A percentile compares a stretch with the other conserved stretches of the same genome.
Evolutionary conservation across 2,888 invertebrate genomes (phyloP).

Genomic region (Apantesis nais): DNA sequence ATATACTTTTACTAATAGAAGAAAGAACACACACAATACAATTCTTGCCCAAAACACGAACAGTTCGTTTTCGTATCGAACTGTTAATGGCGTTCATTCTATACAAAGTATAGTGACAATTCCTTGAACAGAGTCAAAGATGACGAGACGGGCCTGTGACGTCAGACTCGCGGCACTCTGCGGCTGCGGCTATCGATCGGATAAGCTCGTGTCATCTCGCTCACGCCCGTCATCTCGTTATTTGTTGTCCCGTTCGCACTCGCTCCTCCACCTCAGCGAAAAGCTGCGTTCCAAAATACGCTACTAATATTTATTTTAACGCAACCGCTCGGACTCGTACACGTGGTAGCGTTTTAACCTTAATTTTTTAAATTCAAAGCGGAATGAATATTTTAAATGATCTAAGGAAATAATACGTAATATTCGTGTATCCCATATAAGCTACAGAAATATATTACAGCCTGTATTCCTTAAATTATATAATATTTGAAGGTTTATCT

Average conservation of each 20-base stretch:
- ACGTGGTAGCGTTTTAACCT: conserved; percentile 65
- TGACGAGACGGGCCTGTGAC: conserved; percentile 83
- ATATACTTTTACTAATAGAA: conserved; percentile 6
- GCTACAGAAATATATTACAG: not conserved
- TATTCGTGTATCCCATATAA: not conserved
- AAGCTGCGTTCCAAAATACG: conserved; percentile 81
- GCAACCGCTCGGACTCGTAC: conserved; percentile 73
- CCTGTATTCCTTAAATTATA: conserved; percentile 12
- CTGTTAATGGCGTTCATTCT: conserved; percentile 52
- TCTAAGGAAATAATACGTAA: not conserved
- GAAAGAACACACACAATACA: conserved; percentile 19
- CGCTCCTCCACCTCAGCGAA: conserved; percentile 67
- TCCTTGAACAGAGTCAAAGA: conserved; percentile 81
- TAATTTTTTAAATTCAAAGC: conserved; percentile 26
- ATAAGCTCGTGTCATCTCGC: conserved; percentile 71
- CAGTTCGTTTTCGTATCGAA: conserved; percentile 36
- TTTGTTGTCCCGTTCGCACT: conserved; percentile 66
- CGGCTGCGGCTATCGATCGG: conserved; percentile 86
- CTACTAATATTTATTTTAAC: conserved; percentile 86
- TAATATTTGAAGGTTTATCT: conserved; percentile 2
- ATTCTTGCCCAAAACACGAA: conserved; percentile 18
- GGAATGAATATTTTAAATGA: conserved; percentile 6
- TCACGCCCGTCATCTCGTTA: conserved; percentile 64
- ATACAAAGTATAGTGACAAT: conserved; percentile 79
- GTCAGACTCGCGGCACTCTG: conserved; percentile 82